Evolutionary conservation across 2,888 invertebrate genomes (phyloP).

Genomic region (Notodromas monacha): DNA sequence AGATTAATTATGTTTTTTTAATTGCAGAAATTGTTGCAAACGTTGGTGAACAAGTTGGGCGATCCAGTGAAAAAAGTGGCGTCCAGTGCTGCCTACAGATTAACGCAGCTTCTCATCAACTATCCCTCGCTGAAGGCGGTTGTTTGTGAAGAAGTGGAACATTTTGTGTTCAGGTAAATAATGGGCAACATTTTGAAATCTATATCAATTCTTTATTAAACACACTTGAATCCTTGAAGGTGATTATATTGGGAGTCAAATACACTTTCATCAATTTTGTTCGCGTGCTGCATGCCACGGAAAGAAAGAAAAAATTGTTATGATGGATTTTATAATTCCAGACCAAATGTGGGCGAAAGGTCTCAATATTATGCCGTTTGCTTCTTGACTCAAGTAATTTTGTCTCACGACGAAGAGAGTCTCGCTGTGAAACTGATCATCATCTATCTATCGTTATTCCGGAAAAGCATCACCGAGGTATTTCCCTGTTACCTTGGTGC

Average conservation of each 20-base stretch:
- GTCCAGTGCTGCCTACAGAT: slow-evolving; percentile 49
- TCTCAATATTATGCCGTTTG: slow-evolving; percentile 82
- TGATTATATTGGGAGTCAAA: no score
- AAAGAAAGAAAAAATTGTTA: not conserved
- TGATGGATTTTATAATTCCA: slow-evolving; percentile 14
- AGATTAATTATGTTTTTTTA: no score
- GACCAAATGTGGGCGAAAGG: slow-evolving; percentile 43
- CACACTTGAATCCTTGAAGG: no score
- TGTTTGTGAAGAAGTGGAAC: slow-evolving; percentile 57
- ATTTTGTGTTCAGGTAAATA: slow-evolving; percentile 34
- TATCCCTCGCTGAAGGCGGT: slow-evolving; percentile 75
- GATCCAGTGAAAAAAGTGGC: slow-evolving; percentile 65
- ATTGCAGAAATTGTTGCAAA: slow-evolving; percentile 30
- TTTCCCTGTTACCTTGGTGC: no score
- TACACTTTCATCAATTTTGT: no score
- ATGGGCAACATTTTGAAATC: no score
- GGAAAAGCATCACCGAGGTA: no score
- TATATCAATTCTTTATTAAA: no score
- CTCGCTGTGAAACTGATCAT: slow-evolving; percentile 51
- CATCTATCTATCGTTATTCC: slow-evolving; percentile 81
- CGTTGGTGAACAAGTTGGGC: slow-evolving; percentile 74
- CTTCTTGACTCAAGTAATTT: slow-evolving; percentile 49
- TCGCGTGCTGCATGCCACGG: no score
- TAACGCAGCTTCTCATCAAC: slow-evolving; percentile 41
- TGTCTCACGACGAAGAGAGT: slow-evolving; percentile 32